These are phyloP conservation scores for Heliconius ethilla DNA, from an alignment of 2,888 invertebrate genomes.

Conservation along the genomic window DNA sequence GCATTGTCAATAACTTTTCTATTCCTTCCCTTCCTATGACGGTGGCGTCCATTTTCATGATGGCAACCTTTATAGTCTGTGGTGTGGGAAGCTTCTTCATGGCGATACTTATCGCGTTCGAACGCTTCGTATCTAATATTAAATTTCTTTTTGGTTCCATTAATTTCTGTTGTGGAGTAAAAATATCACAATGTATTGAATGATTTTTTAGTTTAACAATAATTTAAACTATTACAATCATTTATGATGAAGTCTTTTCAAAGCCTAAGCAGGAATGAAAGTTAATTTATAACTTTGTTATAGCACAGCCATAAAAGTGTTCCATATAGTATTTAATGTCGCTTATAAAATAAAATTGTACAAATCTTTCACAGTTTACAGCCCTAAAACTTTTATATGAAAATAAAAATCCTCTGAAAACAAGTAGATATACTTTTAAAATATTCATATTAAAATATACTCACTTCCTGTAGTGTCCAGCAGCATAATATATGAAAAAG, in stretches of 20 bases:
- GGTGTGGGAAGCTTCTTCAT: slow-evolving; percentile 99
- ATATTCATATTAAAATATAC: slow-evolving; percentile 45
- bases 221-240: neutral
- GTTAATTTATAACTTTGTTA: no score
- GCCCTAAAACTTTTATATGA: neutral
- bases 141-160: slow-evolving; percentile 81
- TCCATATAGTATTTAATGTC: no score
- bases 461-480: slow-evolving; percentile 57
- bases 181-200: neutral
- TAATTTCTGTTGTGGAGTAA: slow-evolving; percentile 60
- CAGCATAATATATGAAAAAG: slow-evolving; percentile 53
- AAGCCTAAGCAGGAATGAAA: no score
- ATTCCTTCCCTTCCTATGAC: slow-evolving; percentile 99
- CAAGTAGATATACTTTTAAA: neutral
- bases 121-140: slow-evolving; percentile 97
- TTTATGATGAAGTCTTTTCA: no score
- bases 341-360: no score
- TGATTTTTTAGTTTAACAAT: neutral
- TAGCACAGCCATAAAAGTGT: no score
- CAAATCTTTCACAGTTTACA: no score
- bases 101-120: slow-evolving; percentile 99
- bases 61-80: slow-evolving; percentile 98
- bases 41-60: slow-evolving; percentile 99
- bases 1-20: slow-evolving; percentile 98
- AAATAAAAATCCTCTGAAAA: neutral